Evolutionary conservation across 2,888 invertebrate species (phyloP).

Genomic region (Cheilosia variabilis): DNA sequence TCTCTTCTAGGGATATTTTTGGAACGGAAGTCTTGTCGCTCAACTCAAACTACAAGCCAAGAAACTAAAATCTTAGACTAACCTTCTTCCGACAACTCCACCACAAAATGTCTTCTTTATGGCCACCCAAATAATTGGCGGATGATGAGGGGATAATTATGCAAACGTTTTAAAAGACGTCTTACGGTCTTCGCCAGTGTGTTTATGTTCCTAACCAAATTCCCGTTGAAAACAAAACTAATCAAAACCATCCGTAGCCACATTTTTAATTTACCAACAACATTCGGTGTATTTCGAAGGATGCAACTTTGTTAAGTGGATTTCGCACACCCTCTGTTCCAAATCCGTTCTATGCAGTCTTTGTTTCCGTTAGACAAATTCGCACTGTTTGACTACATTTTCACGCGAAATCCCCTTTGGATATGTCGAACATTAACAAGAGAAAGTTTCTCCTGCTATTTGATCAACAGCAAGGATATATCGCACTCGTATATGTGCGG

Average conservation of each 20-base stretch:
- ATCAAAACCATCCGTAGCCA: neutral
- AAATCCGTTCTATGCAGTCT: neutral
- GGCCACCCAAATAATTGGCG: no score
- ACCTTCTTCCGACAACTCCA: no score
- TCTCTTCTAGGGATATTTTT: no score
- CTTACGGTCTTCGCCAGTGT: no score
- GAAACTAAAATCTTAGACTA: no score
- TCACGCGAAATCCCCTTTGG: neutral
- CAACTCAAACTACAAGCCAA: no score
- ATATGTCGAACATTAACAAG: conserved; percentile 19
- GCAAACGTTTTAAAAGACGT: no score
- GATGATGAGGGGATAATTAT: no score
- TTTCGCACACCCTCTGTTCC: neutral
- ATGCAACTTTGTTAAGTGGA: conserved; percentile 4
- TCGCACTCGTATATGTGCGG: neutral
- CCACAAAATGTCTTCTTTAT: no score
- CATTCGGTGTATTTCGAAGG: neutral
- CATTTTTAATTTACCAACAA: conserved; percentile 7
- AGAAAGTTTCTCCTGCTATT: conserved; percentile 3
- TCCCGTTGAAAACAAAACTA: neutral
- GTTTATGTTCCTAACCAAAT: neutral
- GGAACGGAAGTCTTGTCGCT: no score
- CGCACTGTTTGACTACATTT: conserved; percentile 10
- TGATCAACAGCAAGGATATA: neutral
- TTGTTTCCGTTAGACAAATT: conserved; percentile 14